Conservation (phyloP, 2,888 invertebrate species). For the Rhabditophanes sp. region DNA sequence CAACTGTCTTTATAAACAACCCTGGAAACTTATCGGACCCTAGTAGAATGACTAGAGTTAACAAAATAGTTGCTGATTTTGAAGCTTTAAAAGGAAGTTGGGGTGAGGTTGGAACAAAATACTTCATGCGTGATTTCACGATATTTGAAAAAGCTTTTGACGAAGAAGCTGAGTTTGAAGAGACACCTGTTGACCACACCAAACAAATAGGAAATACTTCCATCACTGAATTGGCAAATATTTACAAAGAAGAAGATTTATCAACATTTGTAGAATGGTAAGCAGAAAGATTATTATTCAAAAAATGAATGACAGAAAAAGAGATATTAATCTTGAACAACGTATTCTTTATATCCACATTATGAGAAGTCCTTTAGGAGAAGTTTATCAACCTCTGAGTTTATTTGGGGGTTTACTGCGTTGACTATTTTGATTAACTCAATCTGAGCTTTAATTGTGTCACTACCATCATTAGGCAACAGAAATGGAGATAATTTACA, state of each 20-base stretch:
- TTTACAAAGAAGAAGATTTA: constrained; percentile 27
- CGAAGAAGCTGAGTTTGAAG: constrained; percentile 17
- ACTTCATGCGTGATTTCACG: constrained; percentile 36
- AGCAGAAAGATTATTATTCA: too few relatives aligned
- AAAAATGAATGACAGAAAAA: too few relatives aligned
- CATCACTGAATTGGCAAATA: constrained; percentile 2
- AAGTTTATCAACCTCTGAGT: too few relatives aligned
- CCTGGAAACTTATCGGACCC: constrained; percentile 29
- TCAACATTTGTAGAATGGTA: constrained; percentile 34
- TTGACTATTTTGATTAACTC: too few relatives aligned
- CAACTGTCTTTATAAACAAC: constrained; percentile 23
- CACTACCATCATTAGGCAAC: too few relatives aligned
- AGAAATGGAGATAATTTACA: too few relatives aligned
- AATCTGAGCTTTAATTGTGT: too few relatives aligned
- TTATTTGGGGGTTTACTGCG: too few relatives aligned
- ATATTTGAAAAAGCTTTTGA: constrained; percentile 23
- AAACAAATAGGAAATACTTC: constrained; percentile 1
- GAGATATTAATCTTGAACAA: too few relatives aligned
- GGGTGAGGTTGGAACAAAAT: constrained; percentile 32
- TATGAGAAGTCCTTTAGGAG: too few relatives aligned
- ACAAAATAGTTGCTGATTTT: constrained; percentile 34
- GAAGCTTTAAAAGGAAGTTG: constrained; percentile 24
- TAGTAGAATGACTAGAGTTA: constrained; percentile 19
- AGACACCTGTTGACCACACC: constrained; percentile 5
- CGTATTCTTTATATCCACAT: too few relatives aligned